Evolutionary conservation across 1,140 invertebrate genomes (phyloP), one percentile per base, ranked within the genome.

Genomic region (Trichonephila clavata): DNA sequence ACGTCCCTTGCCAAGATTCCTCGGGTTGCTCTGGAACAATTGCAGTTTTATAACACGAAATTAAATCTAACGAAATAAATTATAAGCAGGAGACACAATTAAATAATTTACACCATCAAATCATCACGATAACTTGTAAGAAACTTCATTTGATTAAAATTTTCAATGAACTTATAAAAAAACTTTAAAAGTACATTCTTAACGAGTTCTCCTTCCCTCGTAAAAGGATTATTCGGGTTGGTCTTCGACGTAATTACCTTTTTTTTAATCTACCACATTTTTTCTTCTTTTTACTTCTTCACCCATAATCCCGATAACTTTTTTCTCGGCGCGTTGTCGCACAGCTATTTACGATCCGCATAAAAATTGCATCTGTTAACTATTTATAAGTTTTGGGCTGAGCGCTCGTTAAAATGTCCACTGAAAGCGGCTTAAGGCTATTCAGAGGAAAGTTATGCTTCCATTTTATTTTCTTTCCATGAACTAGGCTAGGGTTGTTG

Each of bases 331-430:
- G 27, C 24, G 1, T 43, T 10, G 50, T 50, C 50, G 50, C 13
- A 21, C n/a, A 32, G 16, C 50, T 39, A 77, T 92, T 92, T 92
- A 92, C 61, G 90, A 92, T 43, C 43, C 61, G 60, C 39, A 92
- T 92, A 86, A 92, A 92, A 92, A 92, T 84, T 84, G 81, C 81
- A 92, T 60, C 80, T 92, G 80, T 86, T 92, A 92, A 92, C 90
- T 92, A 92, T 86, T 92, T 92, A 84, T 84, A 83, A 91, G 77
- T 91, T 83, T 91, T 83, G 57, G 43, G 57, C 50, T 14, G 27
- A 32, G 27, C 18, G 60, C 61, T 92, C 90, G 83, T 92, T 92
- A 92, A 92, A 92, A 92, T 71, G 90, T 92, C 90, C 59, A 24
- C 63, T 71, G 57, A 20, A 43, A 93, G 61, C 39, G 83, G 32